Evolutionary conservation across 2,113 vertebrate species (phyloP).

Genomic region (Meleagris gallopavo): DNA sequence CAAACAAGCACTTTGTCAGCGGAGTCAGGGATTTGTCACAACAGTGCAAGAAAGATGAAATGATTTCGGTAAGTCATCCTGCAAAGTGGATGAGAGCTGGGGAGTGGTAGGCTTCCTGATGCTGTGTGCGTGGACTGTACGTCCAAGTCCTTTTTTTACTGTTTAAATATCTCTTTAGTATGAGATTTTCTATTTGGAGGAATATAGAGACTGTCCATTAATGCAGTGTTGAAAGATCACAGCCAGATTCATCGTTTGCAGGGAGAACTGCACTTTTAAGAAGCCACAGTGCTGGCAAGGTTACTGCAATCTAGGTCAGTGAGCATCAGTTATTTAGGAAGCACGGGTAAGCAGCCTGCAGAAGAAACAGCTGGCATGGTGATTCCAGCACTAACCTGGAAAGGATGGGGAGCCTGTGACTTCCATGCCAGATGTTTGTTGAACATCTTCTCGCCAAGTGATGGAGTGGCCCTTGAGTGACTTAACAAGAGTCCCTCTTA

Average conservation of each 20-base stretch:
- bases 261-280: not conserved
- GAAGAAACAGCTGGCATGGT: not conserved
- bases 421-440: not conserved
- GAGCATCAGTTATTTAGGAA: not conserved
- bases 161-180: not conserved
- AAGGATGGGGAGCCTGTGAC: not conserved
- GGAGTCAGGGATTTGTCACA: conserved; percentile 93
- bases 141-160: not conserved
- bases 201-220: not conserved
- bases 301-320: conserved; percentile 26
- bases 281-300: not conserved
- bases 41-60: conserved; percentile 94
- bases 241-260: not conserved
- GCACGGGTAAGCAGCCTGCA: not conserved
- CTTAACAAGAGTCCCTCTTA: not conserved
- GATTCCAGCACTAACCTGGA: not conserved
- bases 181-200: not conserved
- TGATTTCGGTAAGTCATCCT: conserved; percentile 88
- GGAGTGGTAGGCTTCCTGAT: not conserved
- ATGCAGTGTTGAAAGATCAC: not conserved
- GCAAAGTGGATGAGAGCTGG: not conserved
- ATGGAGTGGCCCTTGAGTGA: not conserved
- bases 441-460: not conserved
- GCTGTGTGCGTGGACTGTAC: not conserved
- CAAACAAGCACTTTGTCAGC: conserved; percentile 94